Base-by-base conservation (phyloP, 2,888 invertebrate species). In the Stratiomys singularior region DNA sequence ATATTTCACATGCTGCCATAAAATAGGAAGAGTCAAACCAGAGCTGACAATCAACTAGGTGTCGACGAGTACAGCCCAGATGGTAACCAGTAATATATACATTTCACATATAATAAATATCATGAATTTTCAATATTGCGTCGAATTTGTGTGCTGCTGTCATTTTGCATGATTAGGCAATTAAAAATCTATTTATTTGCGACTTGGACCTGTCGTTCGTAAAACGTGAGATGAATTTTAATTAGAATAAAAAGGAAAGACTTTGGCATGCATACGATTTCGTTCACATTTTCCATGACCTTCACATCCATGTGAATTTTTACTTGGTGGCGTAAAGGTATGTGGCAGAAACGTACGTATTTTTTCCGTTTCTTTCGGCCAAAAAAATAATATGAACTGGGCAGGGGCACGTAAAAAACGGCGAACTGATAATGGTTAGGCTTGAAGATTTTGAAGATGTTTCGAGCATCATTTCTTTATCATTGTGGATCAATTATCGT, bases 281-380 rank as follows among this genome's bases (percentile, higher is more conserved):
- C 37, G 44, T 37, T 15, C 37, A 76, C 63, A 58, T 76, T 37
- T 76, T 60, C 52, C 46, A 28, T 28, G 52, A 76, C 76, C 60
- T 72, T 63, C 56, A 76, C 60, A 56, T 30, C n/a, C 30, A 28
- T 21, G 44, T 30, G 46, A 13, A 18, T 63, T 60, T 76, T 74
- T 28, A 3, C 37, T 3, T 37, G 37, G 9, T 37, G 37, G 9
- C 37, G 37, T 3, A 9, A 37, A 37, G 15, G 52, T 52, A 18
- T 52, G 13, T 52, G 52, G 18, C 15, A 52, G 44, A 44, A n/a
- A n/a, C n/a, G n/a, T n/a, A n/a, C n/a, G n/a, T n/a, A n/a, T n/a
- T n/a, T 44, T 7, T 44, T 44, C 44, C 44, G 44, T 13, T 44
- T 44, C 7, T 44, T 13, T 44, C 44, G 44, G 13, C 13, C 7